Evolutionary conservation across 2,888 invertebrate species (phyloP).

Genomic region (Anodontia alba): DNA sequence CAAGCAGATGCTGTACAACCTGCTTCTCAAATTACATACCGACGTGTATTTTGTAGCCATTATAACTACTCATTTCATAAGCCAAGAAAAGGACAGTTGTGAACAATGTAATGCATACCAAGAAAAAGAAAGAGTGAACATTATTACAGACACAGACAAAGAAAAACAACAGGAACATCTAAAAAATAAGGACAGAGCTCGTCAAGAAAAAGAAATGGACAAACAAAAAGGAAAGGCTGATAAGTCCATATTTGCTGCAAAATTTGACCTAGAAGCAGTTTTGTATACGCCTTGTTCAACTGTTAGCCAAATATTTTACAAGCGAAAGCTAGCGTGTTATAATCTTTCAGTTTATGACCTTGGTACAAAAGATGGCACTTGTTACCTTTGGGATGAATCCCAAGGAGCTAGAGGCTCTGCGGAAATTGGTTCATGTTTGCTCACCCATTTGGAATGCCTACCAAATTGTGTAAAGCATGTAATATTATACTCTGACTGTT

Average conservation of each 20-base stretch:
- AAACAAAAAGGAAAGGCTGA: conserved; percentile 22
- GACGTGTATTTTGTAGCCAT: conserved; percentile 37
- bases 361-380: conserved; percentile 21
- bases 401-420: conserved; percentile 32
- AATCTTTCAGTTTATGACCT: conserved; percentile 34
- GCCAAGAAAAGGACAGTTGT: conserved; percentile 50
- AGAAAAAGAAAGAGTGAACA: conserved; percentile 13
- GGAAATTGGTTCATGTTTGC: conserved; percentile 35
- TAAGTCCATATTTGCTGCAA: conserved; percentile 26
- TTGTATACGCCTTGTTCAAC: conserved; percentile 35
- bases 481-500: conserved; percentile 33
- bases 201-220: conserved; percentile 30
- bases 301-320: conserved; percentile 38
- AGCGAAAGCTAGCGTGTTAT: conserved; percentile 37
- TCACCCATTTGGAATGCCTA: conserved; percentile 22
- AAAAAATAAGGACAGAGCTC: conserved; percentile 12
- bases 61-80: conserved; percentile 43
- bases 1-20: background rate
- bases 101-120: conserved; percentile 30
- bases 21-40: conserved; percentile 20
- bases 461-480: conserved; percentile 26
- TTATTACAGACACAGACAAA: background rate
- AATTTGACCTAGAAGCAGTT: conserved; percentile 42
- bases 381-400: conserved; percentile 36
- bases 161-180: conserved; percentile 16